Evolutionary conservation across 2,797 vertebrate genomes (phyloP), one percentile per base, ranked within the genome.

Genomic region (Malurus splendens): DNA sequence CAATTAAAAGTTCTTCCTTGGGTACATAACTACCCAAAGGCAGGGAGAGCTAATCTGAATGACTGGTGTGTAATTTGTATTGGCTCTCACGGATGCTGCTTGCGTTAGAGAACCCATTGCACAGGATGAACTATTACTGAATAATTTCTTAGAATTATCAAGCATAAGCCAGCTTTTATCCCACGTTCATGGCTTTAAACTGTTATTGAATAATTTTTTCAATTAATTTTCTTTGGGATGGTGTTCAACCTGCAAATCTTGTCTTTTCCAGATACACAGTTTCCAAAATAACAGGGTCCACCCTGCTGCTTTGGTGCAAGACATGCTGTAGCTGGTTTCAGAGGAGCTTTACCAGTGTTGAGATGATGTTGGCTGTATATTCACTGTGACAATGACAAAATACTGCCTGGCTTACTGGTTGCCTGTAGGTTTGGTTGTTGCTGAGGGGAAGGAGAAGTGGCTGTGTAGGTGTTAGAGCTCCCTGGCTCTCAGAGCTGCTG

Each of bases 111-210:
- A 81, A 70, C 45, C 15, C 32, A 38, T 66, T 89, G 60, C 45
- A 54, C 18, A 47, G 60, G 61, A 84, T 91, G 47, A 93, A 65
- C 83, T 79, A 36, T 62, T 78, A 86, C 67, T 88, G 81, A 93
- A 84, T 92, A 18, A 90, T 87, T 88, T 86, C 60, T 91, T 87
- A 56, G 67, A 67, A 84, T 91, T 86, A 64, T 86, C 74, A 82
- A 59, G 51, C 42, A 54, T 81, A 64, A 82, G 32, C 39, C 12
- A 9, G 45, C 42, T 93, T 94, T 90, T 60, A 84, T 92, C 67
- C 45, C 71, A 88, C 74, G 44, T 73, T 22, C 42, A 79, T 45
- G 32, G 51, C 77, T 89, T 95, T 94, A 86, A 95, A 82, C 70
- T 84, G 18, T 41, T 89, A 56, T 50, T 82, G 62, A 66, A 36